Base-by-base conservation (phyloP, 2,888 invertebrate species). In the Eristalis pertinax region DNA sequence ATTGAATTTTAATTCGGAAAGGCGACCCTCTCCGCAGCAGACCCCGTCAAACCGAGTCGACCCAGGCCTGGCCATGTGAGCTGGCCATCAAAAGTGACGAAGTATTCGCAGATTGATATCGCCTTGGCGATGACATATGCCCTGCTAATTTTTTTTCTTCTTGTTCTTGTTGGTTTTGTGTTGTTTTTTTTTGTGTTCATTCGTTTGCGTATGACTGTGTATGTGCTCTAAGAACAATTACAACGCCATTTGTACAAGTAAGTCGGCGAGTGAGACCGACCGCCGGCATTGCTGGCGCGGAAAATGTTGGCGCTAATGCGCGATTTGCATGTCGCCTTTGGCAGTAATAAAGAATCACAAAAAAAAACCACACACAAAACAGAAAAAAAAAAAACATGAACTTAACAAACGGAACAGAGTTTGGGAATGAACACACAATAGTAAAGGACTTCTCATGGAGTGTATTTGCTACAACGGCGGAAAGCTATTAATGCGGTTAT, bases 281-380 rank as follows among this genome's bases (percentile, higher is more conserved):
- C 77, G 67, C 76, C 62, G 41, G 50, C 81, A 74, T 77, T 69
- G 79, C 64, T 50, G 72, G 70, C 74, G 74, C 58, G 67, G 65
- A 83, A 78, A 84, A 89, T 83, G 80, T 83, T 74, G 80, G 78
- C 88, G 79, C 88, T 89, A 89, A 89, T 89, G 89, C 82, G 89
- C 88, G 89, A 85, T 89, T 89, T 89, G 89, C 89, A 89, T 89
- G 89, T 89, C 81, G 62, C 75, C 74, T 75, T 38, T 4, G 73
- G 43, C 41, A 82, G 67, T 62, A 82, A 84, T 84, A 72, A 76
- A 77, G 65, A 72, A 84, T 85, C 83, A 89, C 56, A 88, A 72
- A 50, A 70, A 38, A 43, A 73, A 68, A 35, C 32, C 41, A 73
- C 8, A n/a, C 63, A 79, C 62, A 24, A 84, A 81, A 81, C 73